Evolutionary conservation across 2,888 invertebrate genomes (phyloP).

Genomic region (Aelia acuminata): DNA sequence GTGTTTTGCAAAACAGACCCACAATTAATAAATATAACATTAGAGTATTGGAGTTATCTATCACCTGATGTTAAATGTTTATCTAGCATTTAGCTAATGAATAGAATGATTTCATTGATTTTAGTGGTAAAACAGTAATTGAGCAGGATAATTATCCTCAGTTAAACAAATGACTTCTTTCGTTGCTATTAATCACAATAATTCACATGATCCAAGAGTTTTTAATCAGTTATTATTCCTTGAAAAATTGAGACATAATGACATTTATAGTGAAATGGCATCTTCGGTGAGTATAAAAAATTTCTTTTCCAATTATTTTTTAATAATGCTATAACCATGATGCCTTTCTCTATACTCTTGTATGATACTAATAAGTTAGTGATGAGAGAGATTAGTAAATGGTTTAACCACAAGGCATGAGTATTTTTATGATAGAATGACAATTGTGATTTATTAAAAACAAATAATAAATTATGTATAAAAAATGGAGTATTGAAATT

Average conservation of each 20-base stretch:
- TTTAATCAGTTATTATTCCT: constrained; percentile 25
- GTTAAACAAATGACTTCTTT: constrained; percentile 21
- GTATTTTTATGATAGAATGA: no score
- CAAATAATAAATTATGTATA: no score
- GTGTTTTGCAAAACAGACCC: no score
- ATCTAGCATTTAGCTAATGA: not conserved
- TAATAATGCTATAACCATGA: not conserved
- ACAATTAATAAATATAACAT: no score
- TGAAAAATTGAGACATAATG: constrained; percentile 11
- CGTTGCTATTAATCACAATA: not conserved
- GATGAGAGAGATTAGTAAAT: no score
- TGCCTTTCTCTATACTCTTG: not conserved
- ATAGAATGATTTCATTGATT: not conserved
- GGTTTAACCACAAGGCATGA: no score
- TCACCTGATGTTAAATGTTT: constrained; percentile 16
- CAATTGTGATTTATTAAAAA: no score
- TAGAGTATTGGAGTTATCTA: no score
- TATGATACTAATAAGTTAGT: no score
- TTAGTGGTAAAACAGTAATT: not conserved
- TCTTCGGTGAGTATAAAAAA: constrained; percentile 23
- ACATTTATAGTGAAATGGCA: not conserved
- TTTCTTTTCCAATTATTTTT: not conserved
- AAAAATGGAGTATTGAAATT: no score
- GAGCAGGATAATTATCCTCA: not conserved
- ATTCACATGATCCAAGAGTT: constrained; percentile 25